phyloP scores from a whole-genome alignment of 2,888 invertebrate species.

The Athalia circularis region DNA sequence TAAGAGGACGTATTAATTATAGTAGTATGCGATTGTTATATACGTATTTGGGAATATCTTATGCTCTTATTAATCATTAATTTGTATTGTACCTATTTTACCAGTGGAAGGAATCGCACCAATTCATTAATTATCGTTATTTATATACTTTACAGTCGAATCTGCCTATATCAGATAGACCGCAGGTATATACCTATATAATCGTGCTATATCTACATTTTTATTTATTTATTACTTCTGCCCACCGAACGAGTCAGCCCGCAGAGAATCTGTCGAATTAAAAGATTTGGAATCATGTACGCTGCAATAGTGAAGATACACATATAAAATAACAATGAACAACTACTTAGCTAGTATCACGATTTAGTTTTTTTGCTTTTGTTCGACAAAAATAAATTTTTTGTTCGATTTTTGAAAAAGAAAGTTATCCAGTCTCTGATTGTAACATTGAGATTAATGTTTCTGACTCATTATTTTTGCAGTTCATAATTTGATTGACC shows the following conservation, averaged over 20 bases:
- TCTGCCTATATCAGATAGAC: neutral
- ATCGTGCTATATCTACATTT: neutral
- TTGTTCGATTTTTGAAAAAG: neutral
- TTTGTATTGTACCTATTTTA: neutral
- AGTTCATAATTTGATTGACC: too few relatives aligned
- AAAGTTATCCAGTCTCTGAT: neutral
- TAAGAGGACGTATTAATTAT: slow-evolving; percentile 10
- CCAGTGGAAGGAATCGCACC: slow-evolving; percentile 32
- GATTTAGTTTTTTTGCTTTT: slow-evolving; percentile 13
- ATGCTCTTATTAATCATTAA: neutral
- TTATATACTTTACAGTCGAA: neutral
- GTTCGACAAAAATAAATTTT: neutral
- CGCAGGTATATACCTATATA: slow-evolving; percentile 15
- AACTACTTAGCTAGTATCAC: slow-evolving; percentile 42
- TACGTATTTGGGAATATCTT: neutral
- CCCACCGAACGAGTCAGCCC: too few relatives aligned
- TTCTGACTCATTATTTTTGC: too few relatives aligned
- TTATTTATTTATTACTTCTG: neutral
- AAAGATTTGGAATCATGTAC: too few relatives aligned
- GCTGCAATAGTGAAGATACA: too few relatives aligned
- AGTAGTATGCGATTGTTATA: too few relatives aligned
- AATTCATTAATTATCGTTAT: slow-evolving; percentile 3
- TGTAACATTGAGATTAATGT: neutral
- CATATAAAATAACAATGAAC: neutral
- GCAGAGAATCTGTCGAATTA: too few relatives aligned